Evolutionary conservation across 2,113 vertebrate species (phyloP).

Genomic region (Pangasianodon gigas): DNA sequence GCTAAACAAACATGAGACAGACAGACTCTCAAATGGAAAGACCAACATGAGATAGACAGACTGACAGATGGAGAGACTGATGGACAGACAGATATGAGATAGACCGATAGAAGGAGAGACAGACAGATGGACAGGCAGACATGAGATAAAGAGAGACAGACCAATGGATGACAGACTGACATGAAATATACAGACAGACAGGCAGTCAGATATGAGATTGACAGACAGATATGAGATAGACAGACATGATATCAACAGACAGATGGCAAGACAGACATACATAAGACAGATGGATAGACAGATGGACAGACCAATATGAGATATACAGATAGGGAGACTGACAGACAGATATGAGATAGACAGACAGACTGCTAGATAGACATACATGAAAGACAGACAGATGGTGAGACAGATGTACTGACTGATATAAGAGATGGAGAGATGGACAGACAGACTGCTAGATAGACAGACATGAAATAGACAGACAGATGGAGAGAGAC

Average conservation of each 20-base stretch:
- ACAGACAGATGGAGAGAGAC: background rate
- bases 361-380: background rate
- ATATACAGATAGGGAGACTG: background rate
- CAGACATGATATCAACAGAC: background rate
- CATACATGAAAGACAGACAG: background rate
- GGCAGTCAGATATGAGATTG: background rate
- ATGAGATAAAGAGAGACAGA: background rate
- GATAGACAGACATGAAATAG: background rate
- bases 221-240: background rate
- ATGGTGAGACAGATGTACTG: background rate
- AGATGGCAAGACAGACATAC: background rate
- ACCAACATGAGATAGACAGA: background rate
- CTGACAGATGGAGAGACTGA: too few species aligned
- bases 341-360: background rate
- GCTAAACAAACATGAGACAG: background rate
- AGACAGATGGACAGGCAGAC: background rate
- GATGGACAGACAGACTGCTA: background rate
- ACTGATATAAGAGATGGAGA: too few species aligned
- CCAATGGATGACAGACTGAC: background rate
- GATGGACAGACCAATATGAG: background rate
- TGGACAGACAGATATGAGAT: background rate
- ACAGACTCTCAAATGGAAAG: background rate
- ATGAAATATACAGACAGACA: background rate
- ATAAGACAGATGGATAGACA: background rate
- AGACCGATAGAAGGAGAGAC: background rate